Conservation (phyloP, 1,140 invertebrate genomes). For the Tetragnatha versicolor region DNA sequence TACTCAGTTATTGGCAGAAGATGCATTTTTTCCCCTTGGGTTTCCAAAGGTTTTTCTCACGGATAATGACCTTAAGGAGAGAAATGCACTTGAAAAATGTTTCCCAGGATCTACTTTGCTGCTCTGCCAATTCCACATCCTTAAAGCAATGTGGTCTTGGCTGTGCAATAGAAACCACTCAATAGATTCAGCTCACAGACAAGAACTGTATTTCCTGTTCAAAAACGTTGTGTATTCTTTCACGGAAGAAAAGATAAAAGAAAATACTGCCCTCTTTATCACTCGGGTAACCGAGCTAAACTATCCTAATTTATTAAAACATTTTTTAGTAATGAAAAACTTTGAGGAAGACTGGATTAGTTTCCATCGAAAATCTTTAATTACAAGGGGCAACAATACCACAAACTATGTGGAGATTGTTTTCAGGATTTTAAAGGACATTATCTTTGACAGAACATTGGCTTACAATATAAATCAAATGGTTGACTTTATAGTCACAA, state of each 20-base stretch:
- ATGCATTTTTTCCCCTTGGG: background rate
- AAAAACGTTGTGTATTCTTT: background rate
- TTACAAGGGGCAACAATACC: background rate
- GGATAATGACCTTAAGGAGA: background rate
- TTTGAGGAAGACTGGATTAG: background rate
- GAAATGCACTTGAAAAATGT: background rate
- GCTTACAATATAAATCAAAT: background rate
- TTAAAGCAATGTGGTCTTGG: background rate
- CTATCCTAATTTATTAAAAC: background rate
- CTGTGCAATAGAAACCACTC: background rate
- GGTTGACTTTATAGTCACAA: background rate
- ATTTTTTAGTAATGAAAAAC: background rate
- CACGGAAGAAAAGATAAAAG: background rate
- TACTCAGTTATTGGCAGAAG: background rate
- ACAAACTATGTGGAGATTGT: background rate
- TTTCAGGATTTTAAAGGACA: background rate
- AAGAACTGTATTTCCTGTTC: background rate
- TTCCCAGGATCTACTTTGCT: background rate
- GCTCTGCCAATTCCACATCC: background rate
- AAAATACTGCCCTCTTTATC: background rate
- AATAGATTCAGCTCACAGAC: background rate
- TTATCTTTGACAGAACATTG: background rate
- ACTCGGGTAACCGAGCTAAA: background rate
- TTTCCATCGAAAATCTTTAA: background rate
- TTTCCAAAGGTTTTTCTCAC: background rate